These are phyloP conservation scores for Norana najaformis DNA, from an alignment of 2,888 invertebrate species.

Conservation along the genomic window DNA sequence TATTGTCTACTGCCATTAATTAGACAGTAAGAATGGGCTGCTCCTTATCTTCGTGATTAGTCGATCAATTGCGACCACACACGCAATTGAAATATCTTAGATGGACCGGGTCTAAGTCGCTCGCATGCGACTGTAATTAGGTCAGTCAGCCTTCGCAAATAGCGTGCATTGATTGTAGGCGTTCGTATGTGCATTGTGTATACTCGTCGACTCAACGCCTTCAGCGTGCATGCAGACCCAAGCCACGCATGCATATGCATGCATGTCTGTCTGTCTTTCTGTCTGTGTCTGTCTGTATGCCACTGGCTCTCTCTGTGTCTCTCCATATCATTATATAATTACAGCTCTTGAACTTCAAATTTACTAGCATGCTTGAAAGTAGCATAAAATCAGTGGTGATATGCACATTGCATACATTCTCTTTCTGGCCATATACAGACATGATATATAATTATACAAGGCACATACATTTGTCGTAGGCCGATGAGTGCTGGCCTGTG, in stretches of 20 bases:
- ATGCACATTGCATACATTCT: background rate
- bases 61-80: background rate
- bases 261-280: background rate
- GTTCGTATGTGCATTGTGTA: background rate
- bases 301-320: background rate
- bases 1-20: no score
- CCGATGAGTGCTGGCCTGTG: background rate
- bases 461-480: background rate
- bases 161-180: background rate
- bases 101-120: background rate
- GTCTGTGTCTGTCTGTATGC: background rate
- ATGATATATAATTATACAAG: background rate
- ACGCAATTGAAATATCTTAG: background rate
- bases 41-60: background rate
- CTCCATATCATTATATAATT: background rate
- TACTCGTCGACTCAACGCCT: background rate
- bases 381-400: background rate
- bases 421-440: background rate
- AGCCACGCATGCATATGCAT: background rate
- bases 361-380: background rate
- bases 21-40: background rate
- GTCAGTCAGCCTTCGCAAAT: constrained; percentile 6
- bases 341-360: background rate
- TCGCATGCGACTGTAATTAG: background rate
- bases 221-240: background rate